Percentiles rank a stretch among this genome's conserved stretches.
These are phyloP conservation scores for Butastur rufipennis DNA, from an alignment of 2,113 vertebrate genomes.

Conservation along the genomic window DNA sequence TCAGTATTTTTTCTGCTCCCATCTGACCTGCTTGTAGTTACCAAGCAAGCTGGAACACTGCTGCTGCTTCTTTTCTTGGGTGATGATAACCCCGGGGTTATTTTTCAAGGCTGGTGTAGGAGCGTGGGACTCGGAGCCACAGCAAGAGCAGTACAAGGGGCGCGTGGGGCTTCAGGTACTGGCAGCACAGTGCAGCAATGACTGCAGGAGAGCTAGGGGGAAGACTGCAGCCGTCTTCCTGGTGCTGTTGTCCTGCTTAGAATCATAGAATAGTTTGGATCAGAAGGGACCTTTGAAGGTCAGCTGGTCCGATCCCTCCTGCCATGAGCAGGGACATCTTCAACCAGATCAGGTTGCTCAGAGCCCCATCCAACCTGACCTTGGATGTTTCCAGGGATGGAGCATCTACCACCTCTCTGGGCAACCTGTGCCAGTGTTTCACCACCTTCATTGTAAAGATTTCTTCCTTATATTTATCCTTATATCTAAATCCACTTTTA, in stretches of 20 bases:
- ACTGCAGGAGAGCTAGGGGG: background rate
- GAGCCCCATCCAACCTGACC: background rate
- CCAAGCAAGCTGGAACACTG: background rate
- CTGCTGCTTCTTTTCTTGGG: background rate
- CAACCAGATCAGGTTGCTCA: background rate
- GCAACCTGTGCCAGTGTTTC: background rate
- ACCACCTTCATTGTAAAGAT: background rate
- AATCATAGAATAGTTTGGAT: background rate
- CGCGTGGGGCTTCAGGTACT: rapidly evolving
- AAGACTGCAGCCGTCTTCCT: background rate
- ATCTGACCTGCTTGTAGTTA: background rate
- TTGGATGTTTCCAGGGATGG: background rate
- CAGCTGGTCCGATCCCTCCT: background rate
- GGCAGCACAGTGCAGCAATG: background rate
- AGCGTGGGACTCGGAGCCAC: background rate
- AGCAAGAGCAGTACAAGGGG: rapidly evolving
- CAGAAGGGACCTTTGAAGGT: background rate
- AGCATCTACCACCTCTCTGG: background rate
- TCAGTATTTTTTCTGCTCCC: background rate
- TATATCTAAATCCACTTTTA: background rate
- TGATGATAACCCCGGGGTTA: background rate
- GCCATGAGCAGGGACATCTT: background rate
- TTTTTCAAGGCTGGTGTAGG: background rate
- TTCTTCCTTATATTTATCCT: background rate
- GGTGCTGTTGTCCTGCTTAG: background rate